Evolutionary conservation across 2,888 invertebrate genomes (phyloP).

Genomic region (Acanthosoma haemorrhoidale): DNA sequence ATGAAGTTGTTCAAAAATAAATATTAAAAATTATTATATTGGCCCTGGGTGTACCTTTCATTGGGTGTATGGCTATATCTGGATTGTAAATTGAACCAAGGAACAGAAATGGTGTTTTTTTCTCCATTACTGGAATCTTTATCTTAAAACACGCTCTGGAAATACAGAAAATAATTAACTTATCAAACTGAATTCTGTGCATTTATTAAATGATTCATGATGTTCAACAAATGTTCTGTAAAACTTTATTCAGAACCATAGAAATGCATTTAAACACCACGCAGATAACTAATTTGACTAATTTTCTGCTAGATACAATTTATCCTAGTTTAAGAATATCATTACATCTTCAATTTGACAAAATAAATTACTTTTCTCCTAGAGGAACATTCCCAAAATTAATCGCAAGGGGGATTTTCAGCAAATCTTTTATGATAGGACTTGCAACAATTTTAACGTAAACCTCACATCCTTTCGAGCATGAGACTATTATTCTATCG

Average conservation of each 20-base stretch:
- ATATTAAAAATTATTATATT: too few relatives aligned
- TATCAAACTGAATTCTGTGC: too few relatives aligned
- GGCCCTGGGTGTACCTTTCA: too few relatives aligned
- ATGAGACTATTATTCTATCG: background rate
- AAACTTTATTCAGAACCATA: too few relatives aligned
- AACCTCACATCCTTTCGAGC: background rate
- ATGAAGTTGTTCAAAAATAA: too few relatives aligned
- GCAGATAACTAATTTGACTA: too few relatives aligned
- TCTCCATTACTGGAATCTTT: background rate
- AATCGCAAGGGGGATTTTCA: slow-evolving; percentile 4
- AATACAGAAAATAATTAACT: background rate
- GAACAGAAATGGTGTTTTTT: background rate
- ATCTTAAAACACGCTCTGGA: background rate
- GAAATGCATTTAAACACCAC: too few relatives aligned
- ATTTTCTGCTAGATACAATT: too few relatives aligned
- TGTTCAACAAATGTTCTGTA: too few relatives aligned
- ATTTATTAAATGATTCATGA: too few relatives aligned
- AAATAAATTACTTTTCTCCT: background rate
- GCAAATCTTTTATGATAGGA: background rate
- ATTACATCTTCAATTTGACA: background rate
- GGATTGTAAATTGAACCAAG: background rate
- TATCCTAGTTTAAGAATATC: too few relatives aligned
- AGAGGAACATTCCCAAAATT: background rate
- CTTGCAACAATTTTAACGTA: background rate
- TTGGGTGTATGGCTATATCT: background rate